Evolutionary conservation across 2,797 vertebrate species (phyloP).

Genomic region (Crocodylus rhombifer): DNA sequence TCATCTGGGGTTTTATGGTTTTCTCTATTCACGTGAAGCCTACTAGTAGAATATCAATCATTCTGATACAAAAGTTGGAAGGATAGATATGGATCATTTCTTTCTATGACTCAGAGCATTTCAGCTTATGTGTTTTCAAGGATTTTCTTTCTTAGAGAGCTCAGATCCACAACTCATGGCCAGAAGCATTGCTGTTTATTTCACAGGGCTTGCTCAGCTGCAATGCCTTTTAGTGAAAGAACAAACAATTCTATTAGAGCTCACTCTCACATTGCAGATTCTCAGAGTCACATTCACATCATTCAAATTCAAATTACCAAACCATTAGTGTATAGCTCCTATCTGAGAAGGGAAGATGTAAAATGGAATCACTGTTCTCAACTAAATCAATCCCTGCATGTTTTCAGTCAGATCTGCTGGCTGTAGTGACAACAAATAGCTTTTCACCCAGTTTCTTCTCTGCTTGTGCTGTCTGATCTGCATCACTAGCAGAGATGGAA

Average conservation of each 20-base stretch:
- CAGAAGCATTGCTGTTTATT: neutral
- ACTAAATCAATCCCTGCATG: neutral
- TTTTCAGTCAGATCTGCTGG: neutral
- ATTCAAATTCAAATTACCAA: neutral
- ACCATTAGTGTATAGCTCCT: fast-evolving
- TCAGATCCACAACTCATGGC: fast-evolving
- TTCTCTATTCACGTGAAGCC: neutral
- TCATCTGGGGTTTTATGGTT: neutral
- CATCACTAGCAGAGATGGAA: neutral
- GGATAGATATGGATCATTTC: neutral
- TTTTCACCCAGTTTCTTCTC: neutral
- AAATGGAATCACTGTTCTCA: neutral
- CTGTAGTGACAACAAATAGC: neutral
- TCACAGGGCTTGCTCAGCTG: neutral
- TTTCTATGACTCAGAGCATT: neutral
- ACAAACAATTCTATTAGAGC: neutral
- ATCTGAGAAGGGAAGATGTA: too few species aligned
- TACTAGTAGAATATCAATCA: neutral
- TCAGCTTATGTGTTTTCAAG: neutral
- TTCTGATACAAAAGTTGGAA: neutral
- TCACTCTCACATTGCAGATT: fast-evolving
- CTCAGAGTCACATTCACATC: neutral
- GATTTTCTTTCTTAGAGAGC: neutral
- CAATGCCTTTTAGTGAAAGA: neutral
- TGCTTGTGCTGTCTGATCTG: neutral